Evolutionary conservation across 2,797 vertebrate genomes (phyloP), one percentile per base, ranked within the genome.

Genomic region (Zenarchopterus dispar): DNA sequence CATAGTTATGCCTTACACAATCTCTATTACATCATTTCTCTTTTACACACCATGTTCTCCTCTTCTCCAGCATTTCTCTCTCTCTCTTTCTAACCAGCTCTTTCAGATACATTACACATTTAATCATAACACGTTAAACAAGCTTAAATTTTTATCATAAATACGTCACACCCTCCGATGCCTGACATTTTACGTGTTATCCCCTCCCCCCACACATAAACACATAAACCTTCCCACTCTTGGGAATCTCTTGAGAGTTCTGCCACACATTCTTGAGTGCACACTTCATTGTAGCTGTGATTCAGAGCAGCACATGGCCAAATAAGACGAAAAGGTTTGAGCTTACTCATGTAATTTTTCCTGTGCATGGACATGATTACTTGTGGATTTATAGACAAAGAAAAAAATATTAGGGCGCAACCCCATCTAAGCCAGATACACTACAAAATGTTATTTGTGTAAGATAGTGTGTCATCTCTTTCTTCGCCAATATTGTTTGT

Each of bases 291-390:
- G 64, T 59, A 65, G 62, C 53, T 11, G 39, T 67, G 75, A 79
- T 79, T 83, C 84, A 74, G 73, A 81, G 74, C 71, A 42, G 67
- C 48, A 78, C 82, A 86, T 86, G 75, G 77, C 87, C 87, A 89
- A 89, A 89, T 89, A 89, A 88, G 85, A 78, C 47, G 13, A 86
- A 75, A 82, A 72, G 0, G 18, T 8, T 51, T 67, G 16, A 1
- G 60, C 56, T 39, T 5, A 8, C n/a, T 52, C 11, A 4, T 48
- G 45, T 54, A 61, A 39, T 28, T 18, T 31, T 22, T 41, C 16
- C 65, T 49, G 60, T 42, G 10, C 26, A 17, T 48, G 42, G 23
- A 61, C n/a, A 7, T 16, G 50, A 26, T 50, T 50, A 2, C 13
- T 19, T 8, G 16, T 24, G 28, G 44, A 44, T 67, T 76, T 60